Conservation (phyloP, 2,113 vertebrate genomes). For the Marcusenius ussheri region DNA sequence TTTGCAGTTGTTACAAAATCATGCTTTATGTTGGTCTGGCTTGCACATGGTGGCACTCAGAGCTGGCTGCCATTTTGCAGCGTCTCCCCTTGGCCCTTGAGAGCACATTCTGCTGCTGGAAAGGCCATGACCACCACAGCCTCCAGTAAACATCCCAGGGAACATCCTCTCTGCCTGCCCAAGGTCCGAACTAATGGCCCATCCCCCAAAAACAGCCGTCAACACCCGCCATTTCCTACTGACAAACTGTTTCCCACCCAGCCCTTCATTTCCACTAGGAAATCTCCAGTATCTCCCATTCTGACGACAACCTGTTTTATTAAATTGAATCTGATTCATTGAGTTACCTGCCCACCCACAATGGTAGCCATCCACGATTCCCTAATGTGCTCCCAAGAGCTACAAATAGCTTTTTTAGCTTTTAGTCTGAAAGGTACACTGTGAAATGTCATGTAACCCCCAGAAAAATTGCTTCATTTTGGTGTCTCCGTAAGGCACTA, state of each 20-base stretch:
- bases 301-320: background rate
- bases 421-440: constrained; percentile 1
- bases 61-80: background rate
- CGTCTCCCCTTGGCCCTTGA: background rate
- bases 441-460: background rate
- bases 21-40: background rate
- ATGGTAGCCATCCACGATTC: background rate
- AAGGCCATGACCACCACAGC: background rate
- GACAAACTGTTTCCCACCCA: background rate
- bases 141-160: background rate
- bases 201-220: background rate
- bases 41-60: background rate
- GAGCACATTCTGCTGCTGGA: background rate
- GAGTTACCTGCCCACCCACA: background rate
- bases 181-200: background rate
- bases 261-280: background rate
- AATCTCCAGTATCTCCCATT: background rate
- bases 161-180: background rate
- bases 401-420: background rate
- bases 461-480: background rate
- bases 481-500: background rate
- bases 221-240: background rate
- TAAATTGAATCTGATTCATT: background rate
- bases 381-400: background rate
- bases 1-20: background rate